Percentiles rank a stretch among this genome's conserved stretches.
Evolutionary conservation across 1,140 invertebrate species (phyloP).

Genomic region (Pseudomyrmex pallidus): DNA sequence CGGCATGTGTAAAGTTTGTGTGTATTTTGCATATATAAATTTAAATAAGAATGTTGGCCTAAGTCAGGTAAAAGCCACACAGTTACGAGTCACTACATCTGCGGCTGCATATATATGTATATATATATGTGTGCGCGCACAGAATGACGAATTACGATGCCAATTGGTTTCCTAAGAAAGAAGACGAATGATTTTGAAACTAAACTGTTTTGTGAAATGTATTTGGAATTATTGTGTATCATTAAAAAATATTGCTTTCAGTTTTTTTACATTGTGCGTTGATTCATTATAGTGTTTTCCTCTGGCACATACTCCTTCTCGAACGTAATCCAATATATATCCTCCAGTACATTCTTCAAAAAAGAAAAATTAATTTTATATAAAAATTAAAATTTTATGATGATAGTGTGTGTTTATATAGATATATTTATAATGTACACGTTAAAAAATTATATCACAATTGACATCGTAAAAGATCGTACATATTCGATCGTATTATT

Average conservation of each 20-base stretch:
- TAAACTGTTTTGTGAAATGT: constrained; percentile 77
- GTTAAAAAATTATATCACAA: too few relatives aligned
- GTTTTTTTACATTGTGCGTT: constrained; percentile 78
- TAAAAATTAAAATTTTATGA: too few relatives aligned
- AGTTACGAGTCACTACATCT: constrained; percentile 23
- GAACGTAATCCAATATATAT: neutral
- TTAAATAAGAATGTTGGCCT: constrained; percentile 71
- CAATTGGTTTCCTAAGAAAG: constrained; percentile 71
- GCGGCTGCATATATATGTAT: constrained; percentile 23
- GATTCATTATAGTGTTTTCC: constrained; percentile 53
- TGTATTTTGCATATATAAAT: constrained; percentile 80
- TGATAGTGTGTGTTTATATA: too few relatives aligned
- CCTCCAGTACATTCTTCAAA: neutral
- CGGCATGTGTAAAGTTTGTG: constrained; percentile 70
- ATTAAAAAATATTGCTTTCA: constrained; percentile 84
- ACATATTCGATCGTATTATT: neutral
- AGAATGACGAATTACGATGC: constrained; percentile 65
- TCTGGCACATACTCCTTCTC: constrained; percentile 3
- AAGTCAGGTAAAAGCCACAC: constrained; percentile 65
- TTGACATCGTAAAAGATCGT: neutral
- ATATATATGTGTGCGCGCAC: constrained; percentile 43
- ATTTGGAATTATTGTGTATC: constrained; percentile 78
- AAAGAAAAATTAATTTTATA: too few relatives aligned
- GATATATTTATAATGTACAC: too few relatives aligned
- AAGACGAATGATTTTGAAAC: constrained; percentile 67